These are phyloP conservation scores for Drosophila ustulata DNA, from an alignment of 2,888 invertebrate species.

Conservation along the genomic window DNA sequence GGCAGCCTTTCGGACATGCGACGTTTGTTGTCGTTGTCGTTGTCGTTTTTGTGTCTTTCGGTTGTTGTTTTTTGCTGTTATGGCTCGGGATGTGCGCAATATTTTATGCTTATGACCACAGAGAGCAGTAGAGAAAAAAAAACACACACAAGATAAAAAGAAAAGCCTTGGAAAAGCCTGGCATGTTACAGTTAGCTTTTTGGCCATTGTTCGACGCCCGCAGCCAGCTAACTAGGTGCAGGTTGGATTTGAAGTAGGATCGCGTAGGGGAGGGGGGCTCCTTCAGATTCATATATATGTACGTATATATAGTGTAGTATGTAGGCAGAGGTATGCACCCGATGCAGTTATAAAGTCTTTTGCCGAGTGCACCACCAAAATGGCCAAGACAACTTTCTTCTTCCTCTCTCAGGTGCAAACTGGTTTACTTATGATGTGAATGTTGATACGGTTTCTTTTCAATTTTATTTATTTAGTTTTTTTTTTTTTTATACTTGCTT, in stretches of 20 bases:
- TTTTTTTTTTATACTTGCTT: slow-evolving; percentile 53
- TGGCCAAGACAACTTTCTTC: slow-evolving; percentile 80
- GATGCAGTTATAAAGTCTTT: slow-evolving; percentile 63
- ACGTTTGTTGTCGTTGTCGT: slow-evolving; percentile 55
- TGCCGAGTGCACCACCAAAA: slow-evolving; percentile 65
- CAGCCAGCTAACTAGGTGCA: slow-evolving; percentile 51
- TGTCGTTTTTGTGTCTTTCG: slow-evolving; percentile 15
- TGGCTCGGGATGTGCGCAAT: slow-evolving; percentile 70
- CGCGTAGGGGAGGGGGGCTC: slow-evolving; percentile 41
- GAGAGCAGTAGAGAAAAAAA: slow-evolving; percentile 27
- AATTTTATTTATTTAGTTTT: slow-evolving; percentile 55
- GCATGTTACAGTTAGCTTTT: slow-evolving; percentile 74
- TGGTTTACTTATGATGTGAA: slow-evolving; percentile 81
- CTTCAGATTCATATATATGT: slow-evolving; percentile 53
- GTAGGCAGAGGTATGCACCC: slow-evolving; percentile 42
- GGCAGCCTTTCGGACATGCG: slow-evolving; percentile 59
- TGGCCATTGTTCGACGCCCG: slow-evolving; percentile 76
- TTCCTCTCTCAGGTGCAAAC: slow-evolving; percentile 81
- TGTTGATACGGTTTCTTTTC: slow-evolving; percentile 80
- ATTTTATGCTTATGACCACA: slow-evolving; percentile 76
- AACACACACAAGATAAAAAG: slow-evolving; percentile 3
- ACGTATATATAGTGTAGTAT: slow-evolving; percentile 31
- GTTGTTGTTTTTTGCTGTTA: slow-evolving; percentile 6
- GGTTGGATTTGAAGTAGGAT: slow-evolving; percentile 16
- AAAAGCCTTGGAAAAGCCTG: slow-evolving; percentile 44